These are phyloP conservation scores for Battus philenor DNA, from an alignment of 1,140 invertebrate genomes.

Conservation along the genomic window DNA sequence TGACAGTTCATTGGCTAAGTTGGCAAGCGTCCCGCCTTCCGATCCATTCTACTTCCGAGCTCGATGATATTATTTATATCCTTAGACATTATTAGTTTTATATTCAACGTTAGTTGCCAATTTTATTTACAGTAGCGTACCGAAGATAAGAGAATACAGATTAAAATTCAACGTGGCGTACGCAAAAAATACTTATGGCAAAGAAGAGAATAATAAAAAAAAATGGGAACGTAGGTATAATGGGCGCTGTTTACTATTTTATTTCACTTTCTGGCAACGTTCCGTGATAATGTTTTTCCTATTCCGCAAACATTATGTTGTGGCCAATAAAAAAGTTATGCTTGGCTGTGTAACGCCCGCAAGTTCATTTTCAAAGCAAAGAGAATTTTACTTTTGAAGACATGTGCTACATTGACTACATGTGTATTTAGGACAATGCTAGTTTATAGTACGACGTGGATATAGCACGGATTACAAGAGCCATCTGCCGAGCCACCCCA, in stretches of 20 bases:
- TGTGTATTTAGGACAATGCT: background rate
- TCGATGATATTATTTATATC: slow-evolving; percentile 16
- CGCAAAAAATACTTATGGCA: slow-evolving; percentile 8
- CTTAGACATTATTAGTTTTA: slow-evolving; percentile 14
- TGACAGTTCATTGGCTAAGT: slow-evolving; percentile 16
- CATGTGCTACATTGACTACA: slow-evolving; percentile 1
- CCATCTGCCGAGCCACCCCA: slow-evolving; percentile 7
- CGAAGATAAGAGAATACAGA: background rate
- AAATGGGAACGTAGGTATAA: slow-evolving; percentile 12
- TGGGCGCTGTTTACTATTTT: slow-evolving; percentile 14
- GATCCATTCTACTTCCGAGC: slow-evolving; percentile 14
- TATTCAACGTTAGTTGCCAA: slow-evolving; percentile 5
- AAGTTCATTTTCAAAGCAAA: slow-evolving; percentile 6
- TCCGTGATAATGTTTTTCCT: slow-evolving; percentile 15
- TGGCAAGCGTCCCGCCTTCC: slow-evolving; percentile 15
- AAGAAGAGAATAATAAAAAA: slow-evolving; percentile 13
- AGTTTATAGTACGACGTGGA: slow-evolving; percentile 1
- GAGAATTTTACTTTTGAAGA: background rate
- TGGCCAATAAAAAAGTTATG: slow-evolving; percentile 10
- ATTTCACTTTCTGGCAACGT: slow-evolving; percentile 17
- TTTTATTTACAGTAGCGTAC: slow-evolving; percentile 3
- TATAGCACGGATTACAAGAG: slow-evolving; percentile 12
- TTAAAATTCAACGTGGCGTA: slow-evolving; percentile 7
- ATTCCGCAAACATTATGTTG: slow-evolving; percentile 11
- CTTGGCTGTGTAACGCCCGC: background rate